Evolutionary conservation across 2,113 vertebrate genomes (phyloP), one percentile per base, ranked within the genome.

Genomic region (Scomber colias): DNA sequence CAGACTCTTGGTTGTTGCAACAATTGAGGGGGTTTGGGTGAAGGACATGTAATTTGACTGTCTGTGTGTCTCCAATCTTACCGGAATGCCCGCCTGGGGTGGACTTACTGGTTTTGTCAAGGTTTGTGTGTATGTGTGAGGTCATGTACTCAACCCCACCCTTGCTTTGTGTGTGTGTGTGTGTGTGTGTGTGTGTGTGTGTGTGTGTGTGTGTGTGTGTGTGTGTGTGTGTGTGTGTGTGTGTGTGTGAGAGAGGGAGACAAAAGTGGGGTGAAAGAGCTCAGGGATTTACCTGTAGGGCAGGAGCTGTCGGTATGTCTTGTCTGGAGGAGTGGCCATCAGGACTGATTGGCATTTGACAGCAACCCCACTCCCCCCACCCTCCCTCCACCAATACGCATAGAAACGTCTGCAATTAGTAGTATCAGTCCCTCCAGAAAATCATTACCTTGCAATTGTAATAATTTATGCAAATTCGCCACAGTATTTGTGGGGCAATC

Each of bases 41-140:
- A 65, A 53, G 57, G 75, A 82, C 48, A 3, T 90, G 83, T 88
- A 90, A 92, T 90, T 90, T 87, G 30, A 66, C 75, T 78, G 87
- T 86, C 71, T 89, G 76, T 76, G 57, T 75, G 85, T 78, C 85
- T 88, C 87, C 83, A 81, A 67, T 83, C 51, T 83, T 60, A 80
- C 79, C 30, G 44, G 77, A 90, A 83, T 72, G 49, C 62, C 17
- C 55, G 53, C 84, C 65, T 74, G 62, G 56, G 73, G 70, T 88
- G 83, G 86, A 88, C 74, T 76, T 77, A 79, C 88, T 87, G 87
- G 82, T 91, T 90, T 86, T 90, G 77, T 81, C 76, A 46, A 71
- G 57, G 65, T 81, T 55, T n/a, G 46, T 86, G 46, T 86, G 67
- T 79, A 21, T 73, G 75, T 50, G 74, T 87, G 79, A 88, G 77